Conservation (phyloP, 1,140 invertebrate species). For the Lasaia peninsularis region DNA sequence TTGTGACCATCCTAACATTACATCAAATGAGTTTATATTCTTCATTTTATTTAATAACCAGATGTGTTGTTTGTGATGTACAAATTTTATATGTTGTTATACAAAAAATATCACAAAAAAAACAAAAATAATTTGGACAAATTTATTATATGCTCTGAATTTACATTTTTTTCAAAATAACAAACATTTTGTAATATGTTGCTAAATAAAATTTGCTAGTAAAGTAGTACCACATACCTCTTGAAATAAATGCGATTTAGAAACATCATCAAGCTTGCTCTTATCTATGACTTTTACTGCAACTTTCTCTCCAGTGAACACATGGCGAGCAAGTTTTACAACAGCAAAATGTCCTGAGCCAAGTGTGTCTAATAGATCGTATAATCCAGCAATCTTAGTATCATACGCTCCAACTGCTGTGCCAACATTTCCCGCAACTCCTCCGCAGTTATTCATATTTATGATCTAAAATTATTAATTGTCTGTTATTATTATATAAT, state of each 20-base stretch:
- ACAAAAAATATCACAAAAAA: too few relatives aligned
- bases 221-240: too few relatives aligned
- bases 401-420: conserved; percentile 79
- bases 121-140: too few relatives aligned
- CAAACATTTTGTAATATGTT: too few relatives aligned
- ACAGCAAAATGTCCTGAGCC: conserved; percentile 98
- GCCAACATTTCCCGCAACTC: conserved; percentile 43
- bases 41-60: too few relatives aligned
- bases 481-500: conserved; percentile 7
- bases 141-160: too few relatives aligned
- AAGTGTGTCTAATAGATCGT: conserved; percentile 96
- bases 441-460: conserved; percentile 63
- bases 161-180: too few relatives aligned
- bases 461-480: conserved; percentile 12
- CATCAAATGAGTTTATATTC: too few relatives aligned
- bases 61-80: too few relatives aligned
- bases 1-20: too few relatives aligned
- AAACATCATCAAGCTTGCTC: conserved; percentile 96
- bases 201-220: too few relatives aligned
- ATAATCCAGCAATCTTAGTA: conserved; percentile 97
- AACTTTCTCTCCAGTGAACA: conserved; percentile 99
- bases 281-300: conserved; percentile 98
- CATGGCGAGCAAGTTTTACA: conserved; percentile 98
- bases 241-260: conserved; percentile 97
- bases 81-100: too few relatives aligned